Percentiles rank a stretch among this genome's conserved stretches.
Evolutionary conservation across 2,888 invertebrate genomes (phyloP).

Genomic region (Folsomia manolachei): DNA sequence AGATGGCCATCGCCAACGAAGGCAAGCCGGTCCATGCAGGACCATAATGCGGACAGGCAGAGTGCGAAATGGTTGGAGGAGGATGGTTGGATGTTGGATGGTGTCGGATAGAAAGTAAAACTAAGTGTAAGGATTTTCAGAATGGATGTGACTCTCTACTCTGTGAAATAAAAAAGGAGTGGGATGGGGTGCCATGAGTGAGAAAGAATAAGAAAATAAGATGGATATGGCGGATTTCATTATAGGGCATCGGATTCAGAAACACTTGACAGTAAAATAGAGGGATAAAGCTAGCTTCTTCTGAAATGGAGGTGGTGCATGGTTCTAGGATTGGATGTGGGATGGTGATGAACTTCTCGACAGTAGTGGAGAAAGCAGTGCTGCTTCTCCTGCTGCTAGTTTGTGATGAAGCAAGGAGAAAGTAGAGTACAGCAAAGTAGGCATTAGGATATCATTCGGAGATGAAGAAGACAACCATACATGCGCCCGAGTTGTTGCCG

Average conservation of each 20-base stretch:
- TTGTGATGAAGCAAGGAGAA: conserved; percentile 3
- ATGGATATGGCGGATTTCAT: conserved; percentile 2
- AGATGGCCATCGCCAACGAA: background rate
- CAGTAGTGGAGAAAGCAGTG: background rate
- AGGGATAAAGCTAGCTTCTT: too few relatives aligned
- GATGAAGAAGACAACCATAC: conserved; percentile 12
- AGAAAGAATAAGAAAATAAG: conserved; percentile 5
- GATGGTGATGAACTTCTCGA: background rate
- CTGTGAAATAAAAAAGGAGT: conserved; percentile 1
- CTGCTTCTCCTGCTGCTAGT: background rate
- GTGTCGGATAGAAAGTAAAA: background rate
- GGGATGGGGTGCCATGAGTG: background rate
- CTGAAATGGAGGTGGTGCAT: background rate
- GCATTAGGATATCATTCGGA: background rate
- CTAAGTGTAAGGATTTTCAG: background rate
- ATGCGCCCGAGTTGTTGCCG: conserved; percentile 9
- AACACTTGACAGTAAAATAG: background rate
- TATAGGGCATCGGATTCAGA: conserved; percentile 4
- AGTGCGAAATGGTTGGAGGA: background rate
- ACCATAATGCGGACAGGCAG: background rate
- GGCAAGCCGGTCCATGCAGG: background rate
- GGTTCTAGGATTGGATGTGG: background rate
- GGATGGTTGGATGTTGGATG: background rate
- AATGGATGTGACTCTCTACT: background rate
- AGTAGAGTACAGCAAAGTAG: background rate